phyloP scores from a whole-genome alignment of 2,888 invertebrate genomes.

The Pyralis farinalis region DNA sequence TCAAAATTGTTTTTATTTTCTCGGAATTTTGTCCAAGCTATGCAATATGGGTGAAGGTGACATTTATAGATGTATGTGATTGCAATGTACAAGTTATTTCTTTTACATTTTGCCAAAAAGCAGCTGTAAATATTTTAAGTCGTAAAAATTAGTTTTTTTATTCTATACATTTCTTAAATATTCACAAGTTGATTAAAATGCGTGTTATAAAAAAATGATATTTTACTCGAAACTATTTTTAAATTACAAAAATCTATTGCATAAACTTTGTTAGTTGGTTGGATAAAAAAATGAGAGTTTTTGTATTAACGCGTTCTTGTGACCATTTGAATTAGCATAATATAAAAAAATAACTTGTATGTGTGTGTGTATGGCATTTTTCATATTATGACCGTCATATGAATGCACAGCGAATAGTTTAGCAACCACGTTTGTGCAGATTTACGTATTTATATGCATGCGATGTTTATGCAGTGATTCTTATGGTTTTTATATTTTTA shows the following conservation, averaged over 20 bases:
- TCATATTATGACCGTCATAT: constrained; percentile 22
- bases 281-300: no score
- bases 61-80: constrained; percentile 12
- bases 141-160: no score
- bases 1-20: constrained; percentile 10
- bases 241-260: no score
- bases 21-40: constrained; percentile 19
- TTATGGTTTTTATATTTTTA: no score
- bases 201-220: no score
- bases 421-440: constrained; percentile 20
- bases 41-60: constrained; percentile 26
- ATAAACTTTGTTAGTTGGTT: no score
- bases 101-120: constrained; percentile 9
- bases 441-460: constrained; percentile 19
- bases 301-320: no score
- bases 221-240: no score
- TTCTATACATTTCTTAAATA: no score
- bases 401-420: constrained; percentile 29
- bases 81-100: constrained; percentile 14
- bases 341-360: constrained; percentile 7
- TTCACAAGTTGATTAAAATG: no score
- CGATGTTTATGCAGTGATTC: constrained; percentile 16
- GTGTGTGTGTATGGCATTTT: constrained; percentile 22
- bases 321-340: no score
- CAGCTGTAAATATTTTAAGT: no score